Evolutionary conservation across 2,888 invertebrate species (phyloP).

Genomic region (Miltochrista miniata): DNA sequence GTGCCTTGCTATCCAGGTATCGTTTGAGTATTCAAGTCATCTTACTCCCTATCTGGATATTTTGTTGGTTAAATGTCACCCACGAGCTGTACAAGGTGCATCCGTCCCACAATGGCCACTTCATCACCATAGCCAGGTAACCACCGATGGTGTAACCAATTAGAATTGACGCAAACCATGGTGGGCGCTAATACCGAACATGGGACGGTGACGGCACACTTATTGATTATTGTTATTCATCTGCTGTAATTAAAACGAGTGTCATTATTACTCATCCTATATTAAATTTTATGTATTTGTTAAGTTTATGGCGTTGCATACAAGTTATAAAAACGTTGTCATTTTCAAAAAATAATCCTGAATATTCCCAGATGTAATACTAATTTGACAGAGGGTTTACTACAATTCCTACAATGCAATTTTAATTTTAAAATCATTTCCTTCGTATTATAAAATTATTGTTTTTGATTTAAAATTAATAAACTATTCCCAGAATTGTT

Average conservation of each 20-base stretch:
- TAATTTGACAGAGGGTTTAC: too few species aligned
- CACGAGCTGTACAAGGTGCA: neutral
- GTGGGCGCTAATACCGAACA: conserved; percentile 29
- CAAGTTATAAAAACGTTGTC: too few species aligned
- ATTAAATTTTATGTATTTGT: neutral
- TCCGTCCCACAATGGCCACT: conserved; percentile 9
- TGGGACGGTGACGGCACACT: conserved; percentile 37
- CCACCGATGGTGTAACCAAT: conserved; percentile 33
- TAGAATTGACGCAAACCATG: conserved; percentile 43
- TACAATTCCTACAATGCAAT: too few species aligned
- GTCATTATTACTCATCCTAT: conserved; percentile 13
- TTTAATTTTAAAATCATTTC: too few species aligned
- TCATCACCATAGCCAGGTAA: conserved; percentile 22
- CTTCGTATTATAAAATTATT: too few species aligned
- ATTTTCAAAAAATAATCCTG: neutral
- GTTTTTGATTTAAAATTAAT: too few species aligned
- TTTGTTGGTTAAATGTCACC: neutral
- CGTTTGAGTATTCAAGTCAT: neutral
- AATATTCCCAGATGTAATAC: neutral
- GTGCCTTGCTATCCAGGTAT: too few species aligned
- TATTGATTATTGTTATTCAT: conserved; percentile 39
- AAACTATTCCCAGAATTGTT: too few species aligned
- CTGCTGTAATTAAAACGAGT: conserved; percentile 16
- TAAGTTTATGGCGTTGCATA: neutral
- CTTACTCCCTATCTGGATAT: neutral